A percentile compares a stretch with the other conserved stretches of the same genome.
These are phyloP conservation scores for Drosophila macrospina DNA, from an alignment of 2,888 invertebrate genomes.

Conservation along the genomic window DNA sequence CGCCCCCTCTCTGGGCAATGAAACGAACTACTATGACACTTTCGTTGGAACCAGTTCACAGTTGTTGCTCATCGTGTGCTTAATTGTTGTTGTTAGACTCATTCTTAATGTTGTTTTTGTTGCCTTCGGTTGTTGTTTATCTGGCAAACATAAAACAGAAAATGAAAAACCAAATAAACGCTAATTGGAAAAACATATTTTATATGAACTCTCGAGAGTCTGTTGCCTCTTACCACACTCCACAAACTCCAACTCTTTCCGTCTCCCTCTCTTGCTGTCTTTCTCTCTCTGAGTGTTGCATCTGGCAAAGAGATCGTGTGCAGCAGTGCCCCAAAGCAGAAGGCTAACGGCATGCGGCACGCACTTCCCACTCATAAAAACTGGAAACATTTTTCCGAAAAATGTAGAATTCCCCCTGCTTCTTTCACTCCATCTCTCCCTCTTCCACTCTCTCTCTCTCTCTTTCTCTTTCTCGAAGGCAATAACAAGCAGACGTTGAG, in stretches of 20 bases:
- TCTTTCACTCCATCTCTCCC: neutral
- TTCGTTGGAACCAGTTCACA: conserved; percentile 58
- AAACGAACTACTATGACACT: conserved; percentile 55
- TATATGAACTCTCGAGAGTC: conserved; percentile 62
- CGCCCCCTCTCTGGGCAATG: neutral
- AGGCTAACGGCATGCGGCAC: conserved; percentile 51
- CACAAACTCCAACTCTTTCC: too few species aligned
- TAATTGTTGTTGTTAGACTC: conserved; percentile 44
- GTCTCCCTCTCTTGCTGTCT: neutral
- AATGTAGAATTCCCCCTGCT: conserved; percentile 34
- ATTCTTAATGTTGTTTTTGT: conserved; percentile 32
- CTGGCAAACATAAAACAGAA: conserved; percentile 72
- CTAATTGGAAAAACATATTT: conserved; percentile 81
- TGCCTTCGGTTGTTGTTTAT: conserved; percentile 63
- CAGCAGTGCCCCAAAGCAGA: conserved; percentile 19
- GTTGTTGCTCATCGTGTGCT: conserved; percentile 37
- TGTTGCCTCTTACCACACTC: too few species aligned
- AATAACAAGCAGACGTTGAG: conserved; percentile 66
- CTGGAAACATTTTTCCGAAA: conserved; percentile 70
- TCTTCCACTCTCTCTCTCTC: neutral
- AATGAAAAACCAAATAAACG: conserved; percentile 82
- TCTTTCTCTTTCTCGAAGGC: conserved; percentile 10
- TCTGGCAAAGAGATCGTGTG: conserved; percentile 29
- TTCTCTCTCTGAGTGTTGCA: neutral
- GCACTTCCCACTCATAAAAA: conserved; percentile 79